These are phyloP conservation scores for Brachyopa scutellaris DNA, from an alignment of 2,888 invertebrate species.

Conservation along the genomic window DNA sequence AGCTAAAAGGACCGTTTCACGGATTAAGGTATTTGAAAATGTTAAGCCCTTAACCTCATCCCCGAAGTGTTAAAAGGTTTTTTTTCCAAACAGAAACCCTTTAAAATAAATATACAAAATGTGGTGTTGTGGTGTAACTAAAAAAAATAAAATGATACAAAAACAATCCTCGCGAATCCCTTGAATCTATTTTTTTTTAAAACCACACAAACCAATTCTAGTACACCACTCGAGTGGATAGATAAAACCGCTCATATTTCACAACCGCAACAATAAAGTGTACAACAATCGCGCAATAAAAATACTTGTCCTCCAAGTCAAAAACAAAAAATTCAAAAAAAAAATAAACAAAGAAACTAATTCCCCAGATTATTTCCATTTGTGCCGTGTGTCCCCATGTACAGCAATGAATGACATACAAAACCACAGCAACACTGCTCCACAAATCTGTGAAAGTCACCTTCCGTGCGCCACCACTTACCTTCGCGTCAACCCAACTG, in stretches of 20 bases:
- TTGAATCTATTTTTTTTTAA: background rate
- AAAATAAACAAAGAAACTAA: conserved; percentile 17
- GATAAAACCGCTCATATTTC: conserved; percentile 28
- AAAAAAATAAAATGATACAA: no score
- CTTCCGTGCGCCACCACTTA: conserved; percentile 54
- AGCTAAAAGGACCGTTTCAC: no score
- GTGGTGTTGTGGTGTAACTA: no score
- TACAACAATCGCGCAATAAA: conserved; percentile 18
- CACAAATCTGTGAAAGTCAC: conserved; percentile 60
- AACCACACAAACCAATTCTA: no score
- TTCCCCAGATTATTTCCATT: conserved; percentile 49
- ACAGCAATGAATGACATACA: conserved; percentile 21
- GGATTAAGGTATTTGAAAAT: no score
- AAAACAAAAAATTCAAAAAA: background rate
- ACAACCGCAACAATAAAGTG: conserved; percentile 14
- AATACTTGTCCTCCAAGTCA: conserved; percentile 4
- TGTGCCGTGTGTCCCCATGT: conserved; percentile 10
- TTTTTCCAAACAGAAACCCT: no score
- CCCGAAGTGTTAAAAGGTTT: no score
- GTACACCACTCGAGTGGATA: no score
- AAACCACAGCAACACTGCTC: conserved; percentile 27
- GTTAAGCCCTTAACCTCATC: no score
- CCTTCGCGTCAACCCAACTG: conserved; percentile 11
- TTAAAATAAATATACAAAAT: no score
- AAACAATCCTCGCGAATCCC: no score